phyloP scores from a whole-genome alignment of 2,888 invertebrate species.

The Eutolmus rufibarbis region DNA sequence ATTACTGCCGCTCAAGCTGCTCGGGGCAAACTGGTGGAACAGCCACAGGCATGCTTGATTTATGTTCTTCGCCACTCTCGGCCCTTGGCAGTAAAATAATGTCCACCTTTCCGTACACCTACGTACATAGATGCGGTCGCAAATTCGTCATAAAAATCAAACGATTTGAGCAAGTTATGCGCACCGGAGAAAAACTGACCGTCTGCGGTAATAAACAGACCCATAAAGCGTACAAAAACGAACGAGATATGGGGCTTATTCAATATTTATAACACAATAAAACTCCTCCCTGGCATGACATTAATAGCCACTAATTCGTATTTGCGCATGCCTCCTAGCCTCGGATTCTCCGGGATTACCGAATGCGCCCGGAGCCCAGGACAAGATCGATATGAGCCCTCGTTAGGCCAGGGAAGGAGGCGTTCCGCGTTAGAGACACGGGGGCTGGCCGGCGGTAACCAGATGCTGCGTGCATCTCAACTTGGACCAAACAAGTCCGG shows the following conservation, averaged over 20 bases:
- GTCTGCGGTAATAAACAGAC: slow-evolving; percentile 7
- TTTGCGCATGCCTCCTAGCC: slow-evolving; percentile 27
- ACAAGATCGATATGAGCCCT: slow-evolving; percentile 23
- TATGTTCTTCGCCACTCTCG: not conserved
- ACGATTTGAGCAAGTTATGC: slow-evolving; percentile 2
- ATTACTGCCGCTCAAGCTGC: not conserved
- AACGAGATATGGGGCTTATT: not conserved
- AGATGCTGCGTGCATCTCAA: not conserved
- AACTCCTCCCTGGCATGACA: slow-evolving; percentile 30
- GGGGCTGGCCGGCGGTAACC: not conserved
- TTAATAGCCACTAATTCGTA: slow-evolving; percentile 41
- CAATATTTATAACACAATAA: slow-evolving; percentile 41
- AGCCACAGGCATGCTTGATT: not conserved
- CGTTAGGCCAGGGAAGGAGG: slow-evolving; percentile 5
- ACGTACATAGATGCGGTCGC: not conserved
- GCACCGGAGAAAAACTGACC: not conserved
- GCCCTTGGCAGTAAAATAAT: not conserved
- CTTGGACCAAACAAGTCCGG: not conserved
- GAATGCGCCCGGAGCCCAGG: not conserved
- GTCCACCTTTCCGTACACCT: slow-evolving; percentile 4
- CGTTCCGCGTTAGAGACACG: slow-evolving; percentile 16
- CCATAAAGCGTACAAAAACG: slow-evolving; percentile 17
- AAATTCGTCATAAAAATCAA: slow-evolving; percentile 20
- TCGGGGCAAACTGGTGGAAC: not conserved
- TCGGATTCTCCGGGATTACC: slow-evolving; percentile 9